Conservation (phyloP, 2,797 vertebrate species). For the Propithecus perrieri region DNA sequence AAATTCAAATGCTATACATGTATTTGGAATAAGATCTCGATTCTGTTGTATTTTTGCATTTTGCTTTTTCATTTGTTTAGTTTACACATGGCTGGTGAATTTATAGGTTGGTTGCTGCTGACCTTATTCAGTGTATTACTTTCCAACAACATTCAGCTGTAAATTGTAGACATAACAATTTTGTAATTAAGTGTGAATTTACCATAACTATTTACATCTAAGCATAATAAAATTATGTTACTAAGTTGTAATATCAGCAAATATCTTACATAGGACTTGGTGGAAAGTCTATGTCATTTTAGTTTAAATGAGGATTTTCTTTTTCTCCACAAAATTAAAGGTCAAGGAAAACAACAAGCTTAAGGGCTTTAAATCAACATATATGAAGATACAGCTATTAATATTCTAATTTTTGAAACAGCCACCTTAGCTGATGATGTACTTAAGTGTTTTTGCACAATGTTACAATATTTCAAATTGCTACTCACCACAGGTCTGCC, state of each 20-base stretch:
- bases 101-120: background rate
- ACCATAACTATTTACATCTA: background rate
- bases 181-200: background rate
- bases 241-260: background rate
- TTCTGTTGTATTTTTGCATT: slow-evolving; percentile 44
- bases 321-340: background rate
- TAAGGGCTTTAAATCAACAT: background rate
- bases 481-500: background rate
- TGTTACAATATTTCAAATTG: slow-evolving; percentile 38
- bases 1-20: slow-evolving; percentile 38
- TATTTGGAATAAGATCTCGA: background rate
- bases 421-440: background rate
- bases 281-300: background rate
- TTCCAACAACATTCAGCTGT: background rate
- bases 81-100: slow-evolving; percentile 4
- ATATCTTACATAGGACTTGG: background rate
- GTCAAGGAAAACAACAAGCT: background rate
- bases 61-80: slow-evolving; percentile 40
- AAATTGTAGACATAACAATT: background rate
- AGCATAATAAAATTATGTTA: background rate
- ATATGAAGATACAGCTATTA: background rate
- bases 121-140: background rate
- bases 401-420: background rate
- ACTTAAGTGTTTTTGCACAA: background rate
- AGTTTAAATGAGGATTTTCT: background rate